A percentile compares a stretch with the other conserved stretches of the same genome.
Evolutionary conservation across 2,797 vertebrate genomes (phyloP).

Genomic region (Pantherophis alleghaniensis): DNA sequence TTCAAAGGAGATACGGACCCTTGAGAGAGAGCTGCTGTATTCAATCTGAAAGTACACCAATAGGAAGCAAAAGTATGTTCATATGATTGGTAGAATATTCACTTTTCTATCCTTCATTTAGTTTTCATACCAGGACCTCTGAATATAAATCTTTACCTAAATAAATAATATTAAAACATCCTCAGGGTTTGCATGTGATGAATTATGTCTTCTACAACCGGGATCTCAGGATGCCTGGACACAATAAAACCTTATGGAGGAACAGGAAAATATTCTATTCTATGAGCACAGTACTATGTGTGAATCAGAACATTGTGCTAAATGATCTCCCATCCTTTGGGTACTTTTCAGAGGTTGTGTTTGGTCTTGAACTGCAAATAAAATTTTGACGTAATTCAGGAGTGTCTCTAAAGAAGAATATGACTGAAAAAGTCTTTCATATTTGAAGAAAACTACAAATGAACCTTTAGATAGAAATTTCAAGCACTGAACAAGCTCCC

Average conservation of each 20-base stretch:
- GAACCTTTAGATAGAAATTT: not conserved
- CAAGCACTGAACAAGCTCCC: not conserved
- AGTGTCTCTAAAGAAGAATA: too few species aligned
- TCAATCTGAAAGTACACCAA: constrained; percentile 69
- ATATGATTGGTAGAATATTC: not conserved
- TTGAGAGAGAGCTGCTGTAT: constrained; percentile 68
- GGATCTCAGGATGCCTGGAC: not conserved
- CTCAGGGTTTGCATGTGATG: not conserved
- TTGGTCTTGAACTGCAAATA: not conserved
- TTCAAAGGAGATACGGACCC: constrained; percentile 79
- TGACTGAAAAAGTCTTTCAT: not conserved
- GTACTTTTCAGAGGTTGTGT: not conserved
- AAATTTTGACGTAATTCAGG: not conserved
- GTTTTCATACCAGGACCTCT: not conserved
- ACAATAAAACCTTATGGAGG: not conserved
- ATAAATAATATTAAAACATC: not conserved
- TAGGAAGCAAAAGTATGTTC: constrained; percentile 15
- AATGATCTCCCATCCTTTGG: not conserved
- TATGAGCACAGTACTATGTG: not conserved
- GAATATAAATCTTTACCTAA: not conserved
- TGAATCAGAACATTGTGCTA: not conserved
- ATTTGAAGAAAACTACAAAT: not conserved
- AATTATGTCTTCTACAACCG: not conserved
- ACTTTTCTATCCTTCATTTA: not conserved
- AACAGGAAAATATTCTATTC: not conserved